Base-by-base conservation (phyloP, 2,113 vertebrate species). In the Chunga burmeisteri region DNA sequence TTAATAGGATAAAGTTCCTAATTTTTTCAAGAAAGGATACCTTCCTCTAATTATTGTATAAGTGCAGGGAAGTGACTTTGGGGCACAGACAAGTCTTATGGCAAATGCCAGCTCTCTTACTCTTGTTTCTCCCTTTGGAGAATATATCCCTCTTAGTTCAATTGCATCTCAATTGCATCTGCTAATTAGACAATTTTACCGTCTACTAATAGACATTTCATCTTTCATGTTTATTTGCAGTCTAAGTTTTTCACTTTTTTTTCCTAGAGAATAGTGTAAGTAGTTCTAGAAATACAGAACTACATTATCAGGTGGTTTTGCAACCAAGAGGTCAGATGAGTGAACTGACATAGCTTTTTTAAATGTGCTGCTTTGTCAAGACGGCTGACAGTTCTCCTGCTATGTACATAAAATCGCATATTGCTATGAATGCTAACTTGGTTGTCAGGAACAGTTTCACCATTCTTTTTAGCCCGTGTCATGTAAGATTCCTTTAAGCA, bases 401-500 rank as follows among this genome's bases (percentile, higher is more conserved):
- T 91, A 70, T 74, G 88, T 95, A 96, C 96, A 97, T 98, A 97
- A 97, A 98, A 97, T 97, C 66, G 2, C 94, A 97, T 93, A 96
- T 96, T 96, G 95, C 93, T 97, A 46, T 89, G 96, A 98, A 98
- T 98, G 96, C 91, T 98, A 98, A 98, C 95, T 91, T 96, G 83
- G 82, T 97, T 98, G 96, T 97, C 97, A 98, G 80, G 90, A 98
- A 78, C 87, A 86, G 91, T 97, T 98, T 98, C 93, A 74, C 98
- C 97, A 95, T 96, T 97, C 98, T 96, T 98, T 98, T 98, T 98
- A 98, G 97, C 95, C 96, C 97, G 96, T 98, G 98, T 98, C 98
- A 98, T 98, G 97, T 98, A 98, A 98, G 97, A 99, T 98, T 99
- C 98, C 97, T 99, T 98, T 98, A 98, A 98, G 98, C 98, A 98